These are phyloP conservation scores for Semaprochilodus insignis DNA, from an alignment of 2,797 vertebrate species.

Conservation along the genomic window DNA sequence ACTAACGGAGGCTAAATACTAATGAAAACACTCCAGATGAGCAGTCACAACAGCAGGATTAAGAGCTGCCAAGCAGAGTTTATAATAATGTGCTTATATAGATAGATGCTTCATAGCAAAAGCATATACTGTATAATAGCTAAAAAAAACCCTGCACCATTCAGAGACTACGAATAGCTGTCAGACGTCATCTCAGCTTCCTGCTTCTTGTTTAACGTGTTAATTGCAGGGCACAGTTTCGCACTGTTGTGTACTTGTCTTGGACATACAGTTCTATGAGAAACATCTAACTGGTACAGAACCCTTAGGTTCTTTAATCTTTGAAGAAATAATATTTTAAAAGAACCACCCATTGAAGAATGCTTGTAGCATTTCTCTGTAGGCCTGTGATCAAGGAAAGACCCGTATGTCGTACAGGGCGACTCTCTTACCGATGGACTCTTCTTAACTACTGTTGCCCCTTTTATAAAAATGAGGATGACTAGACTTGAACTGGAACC, in stretches of 20 bases:
- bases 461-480: background rate
- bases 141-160: background rate
- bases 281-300: too few relatives aligned
- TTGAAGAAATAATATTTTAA: too few relatives aligned
- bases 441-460: background rate
- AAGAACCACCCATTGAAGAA: too few relatives aligned
- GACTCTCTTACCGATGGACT: too few relatives aligned
- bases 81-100: background rate
- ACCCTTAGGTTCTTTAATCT: too few relatives aligned
- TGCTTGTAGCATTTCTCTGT: background rate
- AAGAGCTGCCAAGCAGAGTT: background rate
- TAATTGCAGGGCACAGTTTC: background rate
- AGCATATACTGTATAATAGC: background rate
- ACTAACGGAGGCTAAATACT: conserved; percentile 12
- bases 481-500: conserved; percentile 23
- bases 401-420: background rate
- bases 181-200: background rate
- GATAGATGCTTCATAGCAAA: background rate
- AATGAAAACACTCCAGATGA: conserved; percentile 6
- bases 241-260: background rate
- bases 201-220: background rate
- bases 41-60: conserved; percentile 1
- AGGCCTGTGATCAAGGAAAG: too few relatives aligned
- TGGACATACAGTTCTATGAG: too few relatives aligned
- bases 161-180: background rate